Percentiles rank a stretch among this genome's conserved stretches.
These are phyloP conservation scores for Columbina picui DNA, from an alignment of 2,113 vertebrate genomes.

Conservation along the genomic window DNA sequence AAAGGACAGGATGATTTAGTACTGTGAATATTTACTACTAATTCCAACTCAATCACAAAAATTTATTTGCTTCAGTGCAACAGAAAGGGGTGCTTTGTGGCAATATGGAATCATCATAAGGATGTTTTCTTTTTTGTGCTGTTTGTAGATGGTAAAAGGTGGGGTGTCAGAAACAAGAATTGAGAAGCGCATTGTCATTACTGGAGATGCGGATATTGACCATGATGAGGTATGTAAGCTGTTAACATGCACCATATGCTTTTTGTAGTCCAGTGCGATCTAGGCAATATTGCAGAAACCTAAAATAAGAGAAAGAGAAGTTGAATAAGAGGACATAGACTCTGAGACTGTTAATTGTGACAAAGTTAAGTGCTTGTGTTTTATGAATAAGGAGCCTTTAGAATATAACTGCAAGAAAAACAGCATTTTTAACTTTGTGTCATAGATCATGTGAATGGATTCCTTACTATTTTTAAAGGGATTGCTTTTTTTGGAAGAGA, in stretches of 20 bases:
- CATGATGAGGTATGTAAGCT: constrained; percentile 85
- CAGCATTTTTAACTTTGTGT: neutral
- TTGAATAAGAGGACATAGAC: neutral
- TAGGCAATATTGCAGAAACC: neutral
- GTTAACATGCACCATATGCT: neutral
- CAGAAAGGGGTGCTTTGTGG: neutral
- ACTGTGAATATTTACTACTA: neutral
- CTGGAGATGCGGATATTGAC: constrained; percentile 96
- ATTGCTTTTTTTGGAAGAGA: neutral
- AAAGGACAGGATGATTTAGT: neutral
- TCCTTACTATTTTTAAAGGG: neutral
- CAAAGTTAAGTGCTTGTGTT: accelerated
- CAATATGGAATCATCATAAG: neutral
- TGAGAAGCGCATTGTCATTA: constrained; percentile 98
- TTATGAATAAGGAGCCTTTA: neutral
- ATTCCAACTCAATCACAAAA: neutral
- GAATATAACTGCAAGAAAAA: neutral
- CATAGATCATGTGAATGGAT: neutral
- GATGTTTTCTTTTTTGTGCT: neutral
- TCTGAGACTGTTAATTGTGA: neutral
- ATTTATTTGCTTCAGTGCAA: neutral
- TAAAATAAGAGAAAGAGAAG: neutral
- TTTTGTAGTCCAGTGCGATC: neutral
- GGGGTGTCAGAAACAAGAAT: constrained; percentile 98
- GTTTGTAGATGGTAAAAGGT: constrained; percentile 87